Percentiles rank a stretch among this genome's conserved stretches.
phyloP scores from a whole-genome alignment of 2,888 invertebrate genomes.

The Troides aeacus region DNA sequence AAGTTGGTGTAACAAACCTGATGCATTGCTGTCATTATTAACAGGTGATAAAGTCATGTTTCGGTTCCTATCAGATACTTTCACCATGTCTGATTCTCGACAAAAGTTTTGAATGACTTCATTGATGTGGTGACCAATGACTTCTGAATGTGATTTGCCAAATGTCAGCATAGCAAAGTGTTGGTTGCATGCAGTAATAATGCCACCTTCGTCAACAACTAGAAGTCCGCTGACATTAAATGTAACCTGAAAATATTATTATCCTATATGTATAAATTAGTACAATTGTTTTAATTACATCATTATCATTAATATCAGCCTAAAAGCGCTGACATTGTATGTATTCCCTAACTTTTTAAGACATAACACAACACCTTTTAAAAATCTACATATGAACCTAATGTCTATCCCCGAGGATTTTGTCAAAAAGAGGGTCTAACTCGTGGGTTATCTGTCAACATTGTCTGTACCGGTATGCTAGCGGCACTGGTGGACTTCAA shows the following conservation, averaged over 20 bases:
- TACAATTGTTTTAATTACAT: too few relatives aligned
- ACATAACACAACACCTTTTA: too few relatives aligned
- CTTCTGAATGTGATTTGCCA: conserved; percentile 81
- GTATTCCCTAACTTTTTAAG: too few relatives aligned
- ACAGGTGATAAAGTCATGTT: conserved; percentile 79
- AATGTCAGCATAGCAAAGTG: conserved; percentile 84
- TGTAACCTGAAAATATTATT: conserved; percentile 67
- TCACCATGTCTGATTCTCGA: conserved; percentile 75
- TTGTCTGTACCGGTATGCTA: too few relatives aligned
- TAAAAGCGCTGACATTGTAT: too few relatives aligned
- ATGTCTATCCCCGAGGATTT: too few relatives aligned
- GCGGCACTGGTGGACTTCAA: neutral
- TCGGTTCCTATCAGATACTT: conserved; percentile 63
- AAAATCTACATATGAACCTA: too few relatives aligned
- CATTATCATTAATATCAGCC: too few relatives aligned
- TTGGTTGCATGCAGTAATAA: conserved; percentile 83
- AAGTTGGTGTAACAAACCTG: conserved; percentile 49
- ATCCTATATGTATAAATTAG: neutral
- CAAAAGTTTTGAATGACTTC: conserved; percentile 83
- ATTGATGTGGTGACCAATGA: conserved; percentile 79
- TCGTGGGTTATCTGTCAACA: too few relatives aligned
- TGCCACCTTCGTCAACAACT: conserved; percentile 81
- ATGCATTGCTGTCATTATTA: conserved; percentile 74
- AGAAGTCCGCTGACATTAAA: conserved; percentile 84
- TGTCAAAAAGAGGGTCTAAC: too few relatives aligned